Base-by-base conservation (phyloP, 2,888 invertebrate genomes). In the Tetragonula carbonaria region DNA sequence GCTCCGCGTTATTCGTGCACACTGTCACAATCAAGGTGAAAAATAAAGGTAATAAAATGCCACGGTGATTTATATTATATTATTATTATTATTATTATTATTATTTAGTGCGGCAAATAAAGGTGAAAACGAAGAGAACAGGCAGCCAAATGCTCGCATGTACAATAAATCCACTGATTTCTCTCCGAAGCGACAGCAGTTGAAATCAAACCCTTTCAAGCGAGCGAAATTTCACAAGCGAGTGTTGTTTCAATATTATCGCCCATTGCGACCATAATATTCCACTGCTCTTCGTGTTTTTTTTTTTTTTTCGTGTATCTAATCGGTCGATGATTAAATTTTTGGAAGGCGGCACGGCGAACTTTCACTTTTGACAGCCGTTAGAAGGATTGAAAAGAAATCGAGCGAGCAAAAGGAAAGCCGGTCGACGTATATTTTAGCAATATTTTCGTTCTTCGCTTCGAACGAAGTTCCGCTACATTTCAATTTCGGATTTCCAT, bases 321-420 rank as follows among this genome's bases (percentile, higher is more conserved):
- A 13, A 13, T 5, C 11, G 45, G 8, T 45, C 45, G 45, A 45
- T 11, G 8, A 45, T 45, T 45, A 8, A 21, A 59, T 2, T 14
- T 59, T 14, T 5, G 14, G 14, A 14, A 14, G 14, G 14, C 4
- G n/a, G 5, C 13, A 13, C 21, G 57, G n/a, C n/a, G 11, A 13
- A 4, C n/a, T n/a, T n/a, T n/a, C 57, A 13, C 13, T n/a, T n/a
- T 5, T 1, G 57, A n/a, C 14, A n/a, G 23, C 2, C n/a, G 5
- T n/a, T 13, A 14, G 3, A 33, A 59, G n/a, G 2, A 5, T 59
- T 59, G 28, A 28, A 28, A 5, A 5, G 11, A 14, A 14, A 59
- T 59, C 14, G 14, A 57, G 14, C 0, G n/a, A 57, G 28, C 28
- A 2, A n/a, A 5, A n/a, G 0, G n/a, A n/a, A 2, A n/a, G n/a